Percentiles rank a stretch among this genome's conserved stretches.
Evolutionary conservation across 2,113 vertebrate species (phyloP).

Genomic region (Bombycilla garrulus): DNA sequence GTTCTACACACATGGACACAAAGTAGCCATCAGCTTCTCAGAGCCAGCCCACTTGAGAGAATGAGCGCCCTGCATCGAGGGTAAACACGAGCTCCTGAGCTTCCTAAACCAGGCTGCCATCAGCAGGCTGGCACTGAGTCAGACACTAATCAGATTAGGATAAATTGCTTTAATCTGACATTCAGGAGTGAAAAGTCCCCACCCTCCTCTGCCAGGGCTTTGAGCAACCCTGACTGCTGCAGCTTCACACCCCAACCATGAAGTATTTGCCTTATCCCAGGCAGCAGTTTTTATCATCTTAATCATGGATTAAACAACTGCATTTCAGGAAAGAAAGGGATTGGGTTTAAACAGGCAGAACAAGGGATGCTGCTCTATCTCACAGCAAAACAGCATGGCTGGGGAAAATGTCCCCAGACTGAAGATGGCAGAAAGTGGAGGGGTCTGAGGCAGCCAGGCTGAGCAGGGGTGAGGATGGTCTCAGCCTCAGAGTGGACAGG

Average conservation of each 20-base stretch:
- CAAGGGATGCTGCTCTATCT: not conserved
- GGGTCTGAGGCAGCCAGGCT: not conserved
- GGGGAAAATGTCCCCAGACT: not conserved
- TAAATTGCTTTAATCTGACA: conserved; percentile 68
- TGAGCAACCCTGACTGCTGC: not conserved
- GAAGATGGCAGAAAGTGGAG: not conserved
- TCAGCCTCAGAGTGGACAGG: rapidly evolving
- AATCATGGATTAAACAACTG: conserved; percentile 19
- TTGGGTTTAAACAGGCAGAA: not conserved
- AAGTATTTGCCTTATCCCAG: conserved; percentile 31
- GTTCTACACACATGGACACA: not conserved
- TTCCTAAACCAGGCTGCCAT: not conserved
- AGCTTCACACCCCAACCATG: not conserved
- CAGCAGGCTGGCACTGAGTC: conserved; percentile 49
- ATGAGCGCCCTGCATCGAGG: not conserved
- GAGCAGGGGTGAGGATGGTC: not conserved
- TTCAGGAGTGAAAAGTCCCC: conserved; percentile 12
- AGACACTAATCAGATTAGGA: conserved; percentile 72
- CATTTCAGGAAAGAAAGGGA: not conserved
- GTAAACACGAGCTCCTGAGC: conserved; percentile 17
- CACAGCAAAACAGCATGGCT: rapidly evolving
- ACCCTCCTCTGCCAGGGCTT: not conserved
- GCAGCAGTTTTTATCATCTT: conserved; percentile 35
- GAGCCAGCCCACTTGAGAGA: not conserved
- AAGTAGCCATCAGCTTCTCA: not conserved